Conservation (phyloP, 2,888 invertebrate genomes). For the Phytoseiulus persimilis region DNA sequence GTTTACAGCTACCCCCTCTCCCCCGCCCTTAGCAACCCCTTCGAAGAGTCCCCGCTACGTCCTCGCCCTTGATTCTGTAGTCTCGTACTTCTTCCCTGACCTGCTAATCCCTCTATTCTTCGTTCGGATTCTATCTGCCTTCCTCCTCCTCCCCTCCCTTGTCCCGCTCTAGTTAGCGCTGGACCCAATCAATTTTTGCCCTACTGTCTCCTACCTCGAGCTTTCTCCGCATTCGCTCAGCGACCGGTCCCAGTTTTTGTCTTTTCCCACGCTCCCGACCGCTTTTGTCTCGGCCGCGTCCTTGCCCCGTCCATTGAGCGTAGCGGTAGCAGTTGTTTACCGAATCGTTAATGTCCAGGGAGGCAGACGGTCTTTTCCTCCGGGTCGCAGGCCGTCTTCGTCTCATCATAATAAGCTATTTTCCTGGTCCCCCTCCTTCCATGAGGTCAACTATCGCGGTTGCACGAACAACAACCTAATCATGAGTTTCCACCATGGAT, state of each 20-base stretch:
- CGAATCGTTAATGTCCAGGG: neutral
- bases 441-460: neutral
- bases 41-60: no score
- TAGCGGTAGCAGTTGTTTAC: neutral
- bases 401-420: neutral
- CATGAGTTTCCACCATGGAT: neutral
- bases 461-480: neutral
- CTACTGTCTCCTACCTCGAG: neutral
- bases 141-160: neutral
- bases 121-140: neutral
- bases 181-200: neutral
- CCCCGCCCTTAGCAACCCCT: no score
- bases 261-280: neutral
- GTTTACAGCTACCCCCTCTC: no score
- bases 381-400: neutral
- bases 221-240: neutral
- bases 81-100: neutral
- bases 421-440: neutral
- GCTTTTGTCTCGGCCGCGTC: neutral
- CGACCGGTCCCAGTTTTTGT: no score
- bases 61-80: neutral
- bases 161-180: neutral
- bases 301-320: neutral
- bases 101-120: neutral
- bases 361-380: neutral